Base-by-base conservation (phyloP, 2,797 vertebrate species). In the Leucoraja ocellata region DNA sequence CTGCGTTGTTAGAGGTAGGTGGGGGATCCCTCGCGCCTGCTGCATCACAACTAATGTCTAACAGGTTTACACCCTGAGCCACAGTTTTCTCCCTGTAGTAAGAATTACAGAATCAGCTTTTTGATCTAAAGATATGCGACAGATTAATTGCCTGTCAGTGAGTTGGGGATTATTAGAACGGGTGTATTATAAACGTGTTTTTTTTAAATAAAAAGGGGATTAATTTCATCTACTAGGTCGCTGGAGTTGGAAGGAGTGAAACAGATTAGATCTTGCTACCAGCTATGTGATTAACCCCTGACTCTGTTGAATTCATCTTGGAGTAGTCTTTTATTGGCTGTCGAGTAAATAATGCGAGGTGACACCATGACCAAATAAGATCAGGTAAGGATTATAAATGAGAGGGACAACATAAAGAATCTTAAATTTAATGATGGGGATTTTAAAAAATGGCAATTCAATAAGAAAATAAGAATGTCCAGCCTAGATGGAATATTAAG, bases 21-120 rank as follows among this genome's bases (percentile, higher is more conserved):
- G 84, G 84, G 84, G 84, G 61, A 68, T 68, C 84, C 84, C 84
- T 68, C 32, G 6, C 4, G 84, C n/a, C 61, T 65, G 7, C 63
- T 88, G 63, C n/a, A 88, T 32, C 84, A 88, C n/a, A 88, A 65
- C 63, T 88, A n/a, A 88, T 68, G n/a, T 36, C 84, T 88, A 88
- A 88, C 61, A 88, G 84, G 84, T 68, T 23, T 88, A n/a, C 83
- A 86, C 0, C 58, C 61, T n/a, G n/a, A 63, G 3, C 83, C 83
- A 84, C 81, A 32, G 6, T 36, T 83, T 83, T 13, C 13, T 21
- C 61, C 84, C n/a, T 1, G 18, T 18, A 2, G 61, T n/a, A 84
- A 58, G 25, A 58, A 84, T 61, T 25, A 84, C 81, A 61, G 21
- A 58, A 11, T 61, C 81, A 61, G 46, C 25, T 28, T 84, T 81